A percentile compares a stretch with the other conserved stretches of the same genome.
These are phyloP conservation scores for Tetrapedia diversipes DNA, from an alignment of 2,888 invertebrate species.

Conservation along the genomic window DNA sequence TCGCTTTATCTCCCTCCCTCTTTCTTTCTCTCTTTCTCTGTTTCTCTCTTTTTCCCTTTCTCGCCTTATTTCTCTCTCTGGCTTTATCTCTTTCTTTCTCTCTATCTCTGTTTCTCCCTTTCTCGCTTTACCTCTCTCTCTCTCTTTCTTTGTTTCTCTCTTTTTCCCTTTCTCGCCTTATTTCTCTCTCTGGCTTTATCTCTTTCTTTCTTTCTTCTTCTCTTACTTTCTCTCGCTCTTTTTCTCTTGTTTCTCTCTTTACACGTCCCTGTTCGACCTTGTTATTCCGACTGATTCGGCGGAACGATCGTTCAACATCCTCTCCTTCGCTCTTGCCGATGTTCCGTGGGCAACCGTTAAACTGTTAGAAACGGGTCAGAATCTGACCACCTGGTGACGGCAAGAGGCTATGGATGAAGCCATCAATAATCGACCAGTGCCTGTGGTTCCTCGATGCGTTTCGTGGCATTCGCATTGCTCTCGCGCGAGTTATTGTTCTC, in stretches of 20 bases:
- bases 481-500: too few species aligned
- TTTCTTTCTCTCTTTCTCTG: too few species aligned
- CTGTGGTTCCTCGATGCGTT: constrained; percentile 34
- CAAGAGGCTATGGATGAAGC: constrained; percentile 68
- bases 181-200: background rate
- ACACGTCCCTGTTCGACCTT: background rate
- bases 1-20: too few species aligned
- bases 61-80: background rate
- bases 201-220: too few species aligned
- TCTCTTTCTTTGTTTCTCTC: too few species aligned
- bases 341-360: constrained; percentile 45
- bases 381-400: constrained; percentile 67
- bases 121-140: too few species aligned
- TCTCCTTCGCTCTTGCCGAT: background rate
- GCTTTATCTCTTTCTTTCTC: too few species aligned
- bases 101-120: too few species aligned
- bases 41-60: too few species aligned
- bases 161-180: too few species aligned
- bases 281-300: background rate
- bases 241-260: too few species aligned
- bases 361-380: constrained; percentile 64
- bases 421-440: constrained; percentile 73
- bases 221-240: too few species aligned
- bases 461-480: constrained; percentile 14
- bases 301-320: constrained; percentile 26